Conservation (phyloP, 2,888 invertebrate genomes). For the Agonopterix heracliana region DNA sequence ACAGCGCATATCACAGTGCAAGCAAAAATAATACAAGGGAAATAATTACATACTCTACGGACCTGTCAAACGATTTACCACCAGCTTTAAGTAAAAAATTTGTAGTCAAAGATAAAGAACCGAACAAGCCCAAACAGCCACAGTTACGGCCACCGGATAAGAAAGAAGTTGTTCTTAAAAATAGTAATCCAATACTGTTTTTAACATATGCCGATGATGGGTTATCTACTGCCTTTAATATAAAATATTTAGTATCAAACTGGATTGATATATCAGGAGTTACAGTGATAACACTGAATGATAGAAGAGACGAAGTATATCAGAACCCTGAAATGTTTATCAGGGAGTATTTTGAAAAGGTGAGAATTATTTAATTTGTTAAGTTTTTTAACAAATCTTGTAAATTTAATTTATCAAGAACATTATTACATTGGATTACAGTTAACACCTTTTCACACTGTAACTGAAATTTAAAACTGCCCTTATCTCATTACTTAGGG, state of each 20-base stretch:
- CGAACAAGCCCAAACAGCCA: conserved; percentile 39
- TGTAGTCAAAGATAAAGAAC: conserved; percentile 36
- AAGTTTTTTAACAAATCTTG: too few species aligned
- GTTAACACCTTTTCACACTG: too few species aligned
- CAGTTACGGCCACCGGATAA: conserved; percentile 24
- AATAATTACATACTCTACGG: conserved; percentile 52
- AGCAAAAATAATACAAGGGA: conserved; percentile 45
- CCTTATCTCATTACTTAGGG: too few species aligned
- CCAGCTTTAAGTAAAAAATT: conserved; percentile 53
- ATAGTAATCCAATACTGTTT: conserved; percentile 56
- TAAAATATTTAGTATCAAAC: conserved; percentile 61
- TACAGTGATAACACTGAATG: conserved; percentile 59
- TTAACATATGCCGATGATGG: conserved; percentile 75
- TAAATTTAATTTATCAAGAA: too few species aligned
- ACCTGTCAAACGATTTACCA: conserved; percentile 53
- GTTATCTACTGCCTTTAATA: conserved; percentile 56
- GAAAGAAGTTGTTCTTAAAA: conserved; percentile 30
- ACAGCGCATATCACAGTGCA: conserved; percentile 63
- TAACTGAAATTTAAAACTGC: too few species aligned
- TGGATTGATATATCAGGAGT: conserved; percentile 58
- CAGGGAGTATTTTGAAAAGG: conserved; percentile 75
- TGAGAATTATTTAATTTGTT: conserved; percentile 20
- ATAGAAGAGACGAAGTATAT: conserved; percentile 66
- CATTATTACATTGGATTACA: too few species aligned
- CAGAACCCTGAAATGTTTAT: conserved; percentile 74